These are phyloP conservation scores for Pachyseris speciosa DNA, from an alignment of 64 coral and sea anemone genomes.

Conservation along the genomic window DNA sequence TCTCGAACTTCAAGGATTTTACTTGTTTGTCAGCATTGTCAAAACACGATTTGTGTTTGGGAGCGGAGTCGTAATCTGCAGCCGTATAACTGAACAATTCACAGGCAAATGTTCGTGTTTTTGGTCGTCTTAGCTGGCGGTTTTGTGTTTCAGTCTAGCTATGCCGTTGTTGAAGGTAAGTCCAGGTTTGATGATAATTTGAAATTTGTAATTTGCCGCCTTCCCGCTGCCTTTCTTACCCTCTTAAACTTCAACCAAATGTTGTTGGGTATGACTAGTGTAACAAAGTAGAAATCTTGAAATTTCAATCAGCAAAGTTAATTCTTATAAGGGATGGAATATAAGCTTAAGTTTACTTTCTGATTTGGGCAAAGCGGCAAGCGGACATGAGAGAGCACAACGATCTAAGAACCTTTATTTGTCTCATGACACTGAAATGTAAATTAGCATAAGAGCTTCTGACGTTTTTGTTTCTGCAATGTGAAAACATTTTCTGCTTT, in stretches of 20 bases:
- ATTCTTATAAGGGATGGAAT: too few species aligned
- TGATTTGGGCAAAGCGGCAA: too few species aligned
- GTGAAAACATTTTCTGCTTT: too few species aligned
- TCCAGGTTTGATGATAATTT: background rate
- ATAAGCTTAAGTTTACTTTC: too few species aligned
- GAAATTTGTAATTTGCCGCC: background rate
- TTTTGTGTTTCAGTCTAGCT: background rate
- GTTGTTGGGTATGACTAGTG: background rate
- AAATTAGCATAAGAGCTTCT: too few species aligned
- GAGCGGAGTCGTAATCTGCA: background rate
- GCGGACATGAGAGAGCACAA: too few species aligned
- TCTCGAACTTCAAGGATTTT: background rate
- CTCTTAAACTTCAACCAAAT: background rate
- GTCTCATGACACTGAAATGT: too few species aligned
- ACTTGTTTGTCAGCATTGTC: background rate
- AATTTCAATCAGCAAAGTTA: too few species aligned
- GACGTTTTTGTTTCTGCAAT: too few species aligned
- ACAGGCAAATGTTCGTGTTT: constrained; percentile 11
- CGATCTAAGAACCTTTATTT: too few species aligned
- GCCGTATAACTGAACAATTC: background rate
- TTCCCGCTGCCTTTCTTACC: background rate
- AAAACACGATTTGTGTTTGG: background rate
- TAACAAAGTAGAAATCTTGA: background rate
- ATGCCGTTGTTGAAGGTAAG: background rate
- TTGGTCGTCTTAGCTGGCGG: background rate